Evolutionary conservation across 1,140 invertebrate species (phyloP).

Genomic region (Drosophila funebris): DNA sequence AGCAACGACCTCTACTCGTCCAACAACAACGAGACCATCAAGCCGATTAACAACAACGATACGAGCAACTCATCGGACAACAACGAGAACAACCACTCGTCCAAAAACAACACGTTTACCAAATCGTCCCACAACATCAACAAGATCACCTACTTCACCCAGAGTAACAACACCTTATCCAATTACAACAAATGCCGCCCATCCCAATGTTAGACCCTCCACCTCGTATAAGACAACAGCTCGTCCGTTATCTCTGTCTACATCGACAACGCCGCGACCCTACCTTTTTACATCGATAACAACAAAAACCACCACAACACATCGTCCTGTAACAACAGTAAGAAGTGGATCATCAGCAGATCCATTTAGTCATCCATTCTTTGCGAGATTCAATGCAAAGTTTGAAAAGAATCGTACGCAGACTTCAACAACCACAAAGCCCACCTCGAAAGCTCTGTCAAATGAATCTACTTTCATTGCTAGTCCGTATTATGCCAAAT

Average conservation of each 20-base stretch:
- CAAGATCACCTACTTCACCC: no score
- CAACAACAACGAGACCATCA: not conserved
- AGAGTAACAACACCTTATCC: not conserved
- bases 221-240: not conserved
- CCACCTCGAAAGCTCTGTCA: not conserved
- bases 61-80: not conserved
- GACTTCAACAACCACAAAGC: not conserved
- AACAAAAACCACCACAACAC: constrained; percentile 20
- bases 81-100: not conserved
- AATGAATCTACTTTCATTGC: constrained; percentile 18
- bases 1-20: constrained; percentile 10
- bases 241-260: constrained; percentile 5
- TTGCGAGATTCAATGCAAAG: constrained; percentile 56
- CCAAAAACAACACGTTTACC: constrained; percentile 1
- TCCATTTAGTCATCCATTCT: constrained; percentile 70
- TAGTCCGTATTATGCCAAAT: constrained; percentile 64
- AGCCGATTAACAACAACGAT: not conserved
- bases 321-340: constrained; percentile 26
- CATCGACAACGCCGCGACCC: constrained; percentile 53
- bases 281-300: constrained; percentile 58
- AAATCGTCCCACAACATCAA: no score
- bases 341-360: constrained; percentile 31
- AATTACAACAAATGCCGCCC: not conserved
- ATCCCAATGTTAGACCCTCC: no score
- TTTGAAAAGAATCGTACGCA: constrained; percentile 24